Evolutionary conservation across 37 sponge, comb jelly and placozoan genomes (phyloP).

Genomic region (Crambe crambe): DNA sequence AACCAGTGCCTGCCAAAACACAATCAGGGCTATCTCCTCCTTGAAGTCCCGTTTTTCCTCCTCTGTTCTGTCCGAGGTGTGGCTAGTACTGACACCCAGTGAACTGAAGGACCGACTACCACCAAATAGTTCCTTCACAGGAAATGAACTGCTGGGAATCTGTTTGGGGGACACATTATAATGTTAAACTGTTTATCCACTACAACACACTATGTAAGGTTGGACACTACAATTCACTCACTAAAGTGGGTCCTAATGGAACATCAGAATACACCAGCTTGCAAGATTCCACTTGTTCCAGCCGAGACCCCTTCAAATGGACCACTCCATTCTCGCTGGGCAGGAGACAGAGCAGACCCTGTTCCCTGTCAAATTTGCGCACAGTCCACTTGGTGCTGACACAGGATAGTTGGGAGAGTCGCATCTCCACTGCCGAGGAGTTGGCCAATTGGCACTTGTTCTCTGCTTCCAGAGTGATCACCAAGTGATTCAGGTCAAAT

Average conservation of each 20-base stretch:
- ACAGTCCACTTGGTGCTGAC: slow-evolving; percentile 49
- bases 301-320: slow-evolving; percentile 39
- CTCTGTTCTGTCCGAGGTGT: not conserved
- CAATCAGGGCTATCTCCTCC: slow-evolving; percentile 31
- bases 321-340: slow-evolving; percentile 49
- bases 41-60: not conserved
- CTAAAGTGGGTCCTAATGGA: slow-evolving; percentile 46
- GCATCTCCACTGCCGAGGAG: slow-evolving; percentile 39
- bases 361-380: slow-evolving; percentile 19
- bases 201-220: not conserved
- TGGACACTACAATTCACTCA: not conserved
- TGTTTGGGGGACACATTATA: not conserved
- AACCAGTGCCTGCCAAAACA: slow-evolving; percentile 63
- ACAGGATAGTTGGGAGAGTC: slow-evolving; percentile 49
- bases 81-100: slow-evolving; percentile 3
- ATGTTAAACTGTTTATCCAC: not conserved
- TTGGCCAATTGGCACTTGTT: slow-evolving; percentile 34
- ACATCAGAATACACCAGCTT: slow-evolving; percentile 37
- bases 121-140: slow-evolving; percentile 30
- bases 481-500: slow-evolving; percentile 45
- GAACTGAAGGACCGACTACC: not conserved
- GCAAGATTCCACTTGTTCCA: not conserved
- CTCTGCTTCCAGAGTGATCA: slow-evolving; percentile 60
- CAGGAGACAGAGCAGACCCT: slow-evolving; percentile 40
- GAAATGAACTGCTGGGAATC: slow-evolving; percentile 45